A percentile compares a stretch with the other conserved stretches of the same genome.
These are phyloP conservation scores for Muntiacus muntjak DNA, from an alignment of 2,113 vertebrate species.

Conservation along the genomic window DNA sequence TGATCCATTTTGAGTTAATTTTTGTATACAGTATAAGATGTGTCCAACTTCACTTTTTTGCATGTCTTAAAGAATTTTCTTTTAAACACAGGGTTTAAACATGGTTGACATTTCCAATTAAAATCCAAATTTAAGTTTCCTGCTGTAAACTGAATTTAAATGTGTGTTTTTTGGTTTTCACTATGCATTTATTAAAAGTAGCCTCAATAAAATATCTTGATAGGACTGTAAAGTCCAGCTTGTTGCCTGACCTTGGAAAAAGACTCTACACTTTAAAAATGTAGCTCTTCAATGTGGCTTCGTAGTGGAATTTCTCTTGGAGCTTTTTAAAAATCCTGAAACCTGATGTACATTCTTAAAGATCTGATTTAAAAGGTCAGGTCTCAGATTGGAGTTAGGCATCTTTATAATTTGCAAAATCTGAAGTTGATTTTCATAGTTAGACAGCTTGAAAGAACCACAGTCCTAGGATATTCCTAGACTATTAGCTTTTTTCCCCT, in stretches of 20 bases:
- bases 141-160: neutral
- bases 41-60: neutral
- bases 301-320: neutral
- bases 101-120: neutral
- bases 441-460: neutral
- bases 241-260: neutral
- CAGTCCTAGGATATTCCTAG: neutral
- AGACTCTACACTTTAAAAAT: neutral
- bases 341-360: neutral
- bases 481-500: neutral
- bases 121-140: neutral
- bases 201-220: neutral
- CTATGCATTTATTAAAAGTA: neutral
- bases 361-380: neutral
- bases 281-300: neutral
- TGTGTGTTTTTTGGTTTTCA: neutral
- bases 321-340: neutral
- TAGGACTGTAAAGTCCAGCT: neutral
- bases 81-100: slow-evolving; percentile 7
- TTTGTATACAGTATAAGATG: neutral
- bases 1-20: slow-evolving; percentile 6
- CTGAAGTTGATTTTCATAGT: neutral
- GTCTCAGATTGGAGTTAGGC: neutral
- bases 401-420: neutral
- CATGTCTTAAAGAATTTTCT: neutral